These are phyloP conservation scores for Pterobdella sp. DNA, from an alignment of 2,888 invertebrate species.

Conservation along the genomic window DNA sequence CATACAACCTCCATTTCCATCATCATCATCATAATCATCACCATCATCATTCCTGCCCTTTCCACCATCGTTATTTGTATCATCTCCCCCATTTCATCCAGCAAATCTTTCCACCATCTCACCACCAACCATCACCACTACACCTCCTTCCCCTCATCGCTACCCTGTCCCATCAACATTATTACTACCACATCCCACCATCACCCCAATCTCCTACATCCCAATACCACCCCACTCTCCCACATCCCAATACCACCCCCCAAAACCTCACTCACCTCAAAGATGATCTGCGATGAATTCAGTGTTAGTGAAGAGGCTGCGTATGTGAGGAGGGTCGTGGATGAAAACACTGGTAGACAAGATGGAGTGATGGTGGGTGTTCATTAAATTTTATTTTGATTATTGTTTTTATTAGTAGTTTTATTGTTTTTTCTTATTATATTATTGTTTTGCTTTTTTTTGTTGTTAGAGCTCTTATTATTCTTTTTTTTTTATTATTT, in stretches of 20 bases:
- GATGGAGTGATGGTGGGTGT: slow-evolving; percentile 27
- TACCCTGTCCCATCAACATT: too few species aligned
- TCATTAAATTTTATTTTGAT: too few species aligned
- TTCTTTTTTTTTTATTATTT: neutral
- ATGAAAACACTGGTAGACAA: neutral
- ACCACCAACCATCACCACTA: too few species aligned
- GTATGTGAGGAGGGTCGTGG: slow-evolving; percentile 16
- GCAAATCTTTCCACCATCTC: too few species aligned
- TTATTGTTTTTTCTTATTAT: neutral
- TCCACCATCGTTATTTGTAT: too few species aligned
- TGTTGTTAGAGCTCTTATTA: slow-evolving; percentile 11
- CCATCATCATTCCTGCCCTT: too few species aligned
- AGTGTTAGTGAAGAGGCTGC: neutral
- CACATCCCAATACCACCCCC: neutral
- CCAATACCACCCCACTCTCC: neutral
- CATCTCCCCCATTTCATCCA: too few species aligned
- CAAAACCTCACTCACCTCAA: neutral
- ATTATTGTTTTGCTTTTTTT: neutral
- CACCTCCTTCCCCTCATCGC: too few species aligned
- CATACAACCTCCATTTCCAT: too few species aligned
- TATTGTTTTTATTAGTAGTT: neutral
- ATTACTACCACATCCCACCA: too few species aligned
- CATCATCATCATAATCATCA: too few species aligned
- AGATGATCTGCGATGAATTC: slow-evolving; percentile 25
- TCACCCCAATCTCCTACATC: too few species aligned